phyloP scores from a whole-genome alignment of 2,113 vertebrate genomes.

The Kryptolebias marmoratus region DNA sequence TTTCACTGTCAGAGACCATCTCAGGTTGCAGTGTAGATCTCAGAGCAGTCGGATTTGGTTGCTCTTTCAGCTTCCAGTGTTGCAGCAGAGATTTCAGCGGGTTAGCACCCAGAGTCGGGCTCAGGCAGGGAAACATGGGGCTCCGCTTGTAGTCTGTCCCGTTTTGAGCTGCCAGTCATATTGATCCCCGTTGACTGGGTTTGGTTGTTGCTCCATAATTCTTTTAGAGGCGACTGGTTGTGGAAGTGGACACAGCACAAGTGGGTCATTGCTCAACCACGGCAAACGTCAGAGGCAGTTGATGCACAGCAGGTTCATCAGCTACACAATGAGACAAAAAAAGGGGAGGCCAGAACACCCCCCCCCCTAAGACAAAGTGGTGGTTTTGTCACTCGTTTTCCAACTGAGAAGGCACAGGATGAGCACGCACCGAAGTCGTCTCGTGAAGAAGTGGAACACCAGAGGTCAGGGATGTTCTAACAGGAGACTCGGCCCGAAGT shows the following conservation, averaged over 20 bases:
- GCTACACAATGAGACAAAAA: not conserved
- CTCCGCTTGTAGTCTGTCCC: conserved; percentile 47
- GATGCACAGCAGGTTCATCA: conserved; percentile 19
- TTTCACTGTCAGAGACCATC: conserved; percentile 21
- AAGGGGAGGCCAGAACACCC: not conserved
- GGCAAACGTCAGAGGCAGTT: conserved; percentile 25
- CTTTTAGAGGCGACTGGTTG: conserved; percentile 33
- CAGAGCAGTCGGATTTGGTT: not conserved
- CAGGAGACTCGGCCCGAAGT: conserved; percentile 30
- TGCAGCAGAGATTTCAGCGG: conserved; percentile 33
- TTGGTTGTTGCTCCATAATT: conserved; percentile 22
- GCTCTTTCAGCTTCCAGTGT: conserved; percentile 28
- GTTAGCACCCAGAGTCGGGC: conserved; percentile 28
- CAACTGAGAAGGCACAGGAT: conserved; percentile 77
- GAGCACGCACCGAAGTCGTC: conserved; percentile 50
- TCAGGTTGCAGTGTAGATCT: conserved; percentile 19
- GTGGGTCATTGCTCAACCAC: conserved; percentile 22
- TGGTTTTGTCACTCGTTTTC: conserved; percentile 49
- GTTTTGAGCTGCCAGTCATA: conserved; percentile 12
- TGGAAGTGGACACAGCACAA: conserved; percentile 18
- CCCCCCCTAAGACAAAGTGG: conserved; percentile 16
- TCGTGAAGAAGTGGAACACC: conserved; percentile 2
- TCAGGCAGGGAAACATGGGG: conserved; percentile 50
- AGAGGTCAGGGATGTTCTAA: not conserved
- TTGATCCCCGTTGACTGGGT: conserved; percentile 16